Evolutionary conservation across 2,888 invertebrate species (phyloP), one percentile per base, ranked within the genome.

Genomic region (Campaea margaritaria): DNA sequence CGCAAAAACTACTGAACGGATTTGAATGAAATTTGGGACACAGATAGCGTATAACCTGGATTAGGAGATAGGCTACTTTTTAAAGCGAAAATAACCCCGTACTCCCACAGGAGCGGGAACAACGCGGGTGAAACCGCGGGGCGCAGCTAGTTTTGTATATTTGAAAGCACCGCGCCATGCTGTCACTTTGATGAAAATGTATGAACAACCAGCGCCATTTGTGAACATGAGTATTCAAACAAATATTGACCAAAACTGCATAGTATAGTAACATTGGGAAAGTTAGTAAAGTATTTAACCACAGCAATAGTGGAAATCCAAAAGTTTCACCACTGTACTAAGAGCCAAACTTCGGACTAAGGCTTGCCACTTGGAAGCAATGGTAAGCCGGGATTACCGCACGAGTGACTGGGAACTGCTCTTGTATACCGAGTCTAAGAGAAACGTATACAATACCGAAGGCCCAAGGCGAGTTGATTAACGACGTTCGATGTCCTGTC

Each of bases 301-400:
- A 39, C 56, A 56, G 44, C 13, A 44, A 49, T 49, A 38, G 38
- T 11, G 43, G 57, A 49, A 44, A 45, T 55, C 42, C 42, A 46
- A 14, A 46, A 50, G 45, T 46, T 46, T 42, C 31, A 8, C 45
- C 38, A 42, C 54, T 46, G 15, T n/a, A 41, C 41, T 58, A 42
- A 42, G 45, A 58, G 42, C 21, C 15, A 9, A 58, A 58, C 42
- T 58, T 58, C 14, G 46, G n/a, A 48, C 53, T 54, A 14, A 43
- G 34, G 48, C 27, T 53, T 50, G 59, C 49, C 54, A 54, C 49
- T 59, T 54, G 13, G 49, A 16, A 15, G 28, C 5, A 31, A 44
- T 36, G 43, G 43, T 58, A 39, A 49, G 39, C 48, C 34, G 28
- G 44, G 38, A 53, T 43, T 48, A 46, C 39, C 16, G n/a, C 36